Percentiles rank a stretch among this genome's conserved stretches.
phyloP scores from a whole-genome alignment of 2,797 vertebrate genomes.

The Macropus fuliginosus region DNA sequence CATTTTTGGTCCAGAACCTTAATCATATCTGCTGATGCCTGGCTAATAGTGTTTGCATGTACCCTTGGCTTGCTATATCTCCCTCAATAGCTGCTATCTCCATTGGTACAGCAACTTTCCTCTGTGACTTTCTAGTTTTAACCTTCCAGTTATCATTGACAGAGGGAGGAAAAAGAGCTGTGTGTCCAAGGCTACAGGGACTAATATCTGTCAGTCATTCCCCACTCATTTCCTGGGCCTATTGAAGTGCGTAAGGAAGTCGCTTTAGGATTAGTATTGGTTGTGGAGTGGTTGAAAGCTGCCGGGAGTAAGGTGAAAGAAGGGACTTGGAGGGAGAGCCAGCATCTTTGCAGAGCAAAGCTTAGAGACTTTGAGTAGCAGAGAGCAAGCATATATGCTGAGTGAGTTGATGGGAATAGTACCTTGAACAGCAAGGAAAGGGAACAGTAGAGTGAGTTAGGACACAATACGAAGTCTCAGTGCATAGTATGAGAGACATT shows the following conservation, averaged over 20 bases:
- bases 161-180: neutral
- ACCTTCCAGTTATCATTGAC: neutral
- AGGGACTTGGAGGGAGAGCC: neutral
- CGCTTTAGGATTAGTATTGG: neutral
- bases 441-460: neutral
- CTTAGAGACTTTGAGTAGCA: neutral
- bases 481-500: neutral
- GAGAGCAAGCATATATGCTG: neutral
- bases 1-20: neutral
- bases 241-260: neutral
- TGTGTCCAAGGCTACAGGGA: neutral
- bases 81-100: neutral
- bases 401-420: neutral
- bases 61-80: neutral
- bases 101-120: neutral
- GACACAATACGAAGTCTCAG: neutral
- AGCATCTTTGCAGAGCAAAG: neutral
- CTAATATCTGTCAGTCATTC: neutral
- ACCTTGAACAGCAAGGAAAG: neutral
- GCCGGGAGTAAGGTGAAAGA: neutral
- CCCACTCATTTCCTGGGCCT: neutral
- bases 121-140: neutral
- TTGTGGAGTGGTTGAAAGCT: neutral
- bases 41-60: neutral
- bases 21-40: neutral